Base-by-base conservation (phyloP, 2,113 vertebrate genomes). In the Pithys albifrons region DNA sequence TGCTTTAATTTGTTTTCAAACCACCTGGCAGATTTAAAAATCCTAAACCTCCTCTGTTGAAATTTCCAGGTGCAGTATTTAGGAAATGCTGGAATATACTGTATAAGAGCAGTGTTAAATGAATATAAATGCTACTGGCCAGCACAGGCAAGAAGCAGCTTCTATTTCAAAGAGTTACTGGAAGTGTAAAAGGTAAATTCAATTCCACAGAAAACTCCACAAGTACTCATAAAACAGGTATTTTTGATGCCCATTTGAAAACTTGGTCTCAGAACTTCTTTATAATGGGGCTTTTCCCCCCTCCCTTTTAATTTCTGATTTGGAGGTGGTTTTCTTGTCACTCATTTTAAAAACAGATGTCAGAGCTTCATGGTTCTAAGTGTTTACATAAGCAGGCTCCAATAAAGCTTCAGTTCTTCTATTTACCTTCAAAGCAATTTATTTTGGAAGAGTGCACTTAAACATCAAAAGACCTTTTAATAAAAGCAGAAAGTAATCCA, bases 361-460 rank as follows among this genome's bases (percentile, higher is more conserved):
- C 27, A 45, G 91, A 88, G 15, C 15, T 73, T 74, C 23, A 54
- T 6, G 13, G 33, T 84, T 80, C 20, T 58, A 86, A 74, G n/a
- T 71, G 46, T 85, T 91, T 73, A 88, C 10, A 28, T n/a, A 93
- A 81, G 33, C n/a, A 61, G 49, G 57, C 52, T 72, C 67, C 85
- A 93, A 80, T 61, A 93, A 89, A 94, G n/a, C 39, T 78, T 74
- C 48, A 39, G 70, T 75, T 94, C 52, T 37, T 87, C 48, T 73
- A 20, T 35, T 71, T 64, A 85, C 25, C 35, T 79, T 78, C 71
- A 93, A 82, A 93, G 43, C 35, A 64, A 67, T 72, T 93, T 78
- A 57, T 59, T 96, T 93, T 82, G 33, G 58, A 94, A 76, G 81
- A 82, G 20, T 39, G 17, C 37, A 82, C 54, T 82, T 82, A 48